A percentile compares a stretch with the other conserved stretches of the same genome.
These are phyloP conservation scores for Falcaria lacertinaria DNA, from an alignment of 2,888 invertebrate species.

Conservation along the genomic window DNA sequence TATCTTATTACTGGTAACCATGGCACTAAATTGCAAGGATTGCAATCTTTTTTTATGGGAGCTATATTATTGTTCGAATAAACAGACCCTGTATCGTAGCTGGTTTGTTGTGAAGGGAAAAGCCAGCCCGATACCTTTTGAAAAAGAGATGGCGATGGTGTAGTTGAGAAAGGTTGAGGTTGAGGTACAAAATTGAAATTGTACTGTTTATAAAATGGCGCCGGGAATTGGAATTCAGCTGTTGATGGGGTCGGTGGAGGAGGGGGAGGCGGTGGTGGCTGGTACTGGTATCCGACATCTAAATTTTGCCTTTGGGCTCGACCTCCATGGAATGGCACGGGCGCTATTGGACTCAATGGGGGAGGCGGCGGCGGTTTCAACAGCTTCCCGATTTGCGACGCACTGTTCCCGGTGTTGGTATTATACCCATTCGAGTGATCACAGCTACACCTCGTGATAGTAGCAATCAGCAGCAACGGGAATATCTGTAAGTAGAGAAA, in stretches of 20 bases:
- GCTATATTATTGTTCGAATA: slow-evolving; percentile 38
- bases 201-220: slow-evolving; percentile 70
- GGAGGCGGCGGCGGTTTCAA: slow-evolving; percentile 70
- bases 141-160: slow-evolving; percentile 75
- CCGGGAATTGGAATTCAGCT: slow-evolving; percentile 63
- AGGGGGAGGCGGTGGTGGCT: slow-evolving; percentile 44
- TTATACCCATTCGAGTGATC: slow-evolving; percentile 45
- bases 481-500: slow-evolving; percentile 54
- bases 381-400: slow-evolving; percentile 55
- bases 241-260: slow-evolving; percentile 25
- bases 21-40: slow-evolving; percentile 88
- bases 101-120: slow-evolving; percentile 73
- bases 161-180: slow-evolving; percentile 63
- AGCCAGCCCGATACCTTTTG: slow-evolving; percentile 82
- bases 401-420: slow-evolving; percentile 38
- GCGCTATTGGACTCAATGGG: slow-evolving; percentile 45
- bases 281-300: slow-evolving; percentile 55
- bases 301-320: slow-evolving; percentile 54
- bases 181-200: slow-evolving; percentile 69
- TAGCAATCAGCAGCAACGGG: slow-evolving; percentile 46
- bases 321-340: slow-evolving; percentile 63
- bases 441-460: slow-evolving; percentile 44
- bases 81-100: slow-evolving; percentile 33
- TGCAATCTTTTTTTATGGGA: slow-evolving; percentile 81
- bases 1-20: slow-evolving; percentile 87